These are phyloP conservation scores for Drosophila ambigua DNA, from an alignment of 1,140 invertebrate species.

Conservation along the genomic window DNA sequence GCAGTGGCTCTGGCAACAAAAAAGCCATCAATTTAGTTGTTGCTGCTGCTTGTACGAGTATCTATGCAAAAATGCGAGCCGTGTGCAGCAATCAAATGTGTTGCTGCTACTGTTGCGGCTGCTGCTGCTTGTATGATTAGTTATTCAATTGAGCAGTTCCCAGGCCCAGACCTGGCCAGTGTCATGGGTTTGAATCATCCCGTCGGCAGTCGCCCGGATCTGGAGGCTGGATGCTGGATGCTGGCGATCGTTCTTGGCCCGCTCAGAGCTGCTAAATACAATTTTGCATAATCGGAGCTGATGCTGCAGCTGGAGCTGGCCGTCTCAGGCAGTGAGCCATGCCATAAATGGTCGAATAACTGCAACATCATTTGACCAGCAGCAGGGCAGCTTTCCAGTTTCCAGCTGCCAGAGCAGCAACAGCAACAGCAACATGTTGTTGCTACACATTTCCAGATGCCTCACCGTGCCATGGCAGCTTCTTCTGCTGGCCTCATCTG, in stretches of 20 bases:
- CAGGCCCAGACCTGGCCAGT: conserved; percentile 37
- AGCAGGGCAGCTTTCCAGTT: conserved; percentile 64
- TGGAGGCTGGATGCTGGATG: neutral
- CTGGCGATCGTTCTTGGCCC: conserved; percentile 13
- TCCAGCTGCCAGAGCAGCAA: conserved; percentile 26
- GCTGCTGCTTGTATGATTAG: conserved; percentile 30
- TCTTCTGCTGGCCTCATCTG: conserved; percentile 1
- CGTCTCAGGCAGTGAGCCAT: conserved; percentile 49
- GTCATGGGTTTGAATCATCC: conserved; percentile 47
- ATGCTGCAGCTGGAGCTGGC: neutral
- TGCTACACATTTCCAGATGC: conserved; percentile 50
- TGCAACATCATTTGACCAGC: conserved; percentile 77
- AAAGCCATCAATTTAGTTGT: conserved; percentile 47
- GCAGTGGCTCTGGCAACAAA: conserved; percentile 8
- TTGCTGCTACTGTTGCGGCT: conserved; percentile 26
- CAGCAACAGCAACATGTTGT: conserved; percentile 27
- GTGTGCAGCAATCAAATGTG: conserved; percentile 50
- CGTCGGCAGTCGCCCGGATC: neutral
- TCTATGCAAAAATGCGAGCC: conserved; percentile 48
- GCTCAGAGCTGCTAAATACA: conserved; percentile 27
- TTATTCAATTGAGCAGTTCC: conserved; percentile 51
- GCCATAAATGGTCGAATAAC: conserved; percentile 75
- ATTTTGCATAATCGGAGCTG: conserved; percentile 24
- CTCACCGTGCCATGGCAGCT: conserved; percentile 1
- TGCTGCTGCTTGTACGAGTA: conserved; percentile 6